Percentiles rank a stretch among this genome's conserved stretches.
Evolutionary conservation across 2,113 vertebrate species (phyloP).

Genomic region (Xenopus laevis): DNA sequence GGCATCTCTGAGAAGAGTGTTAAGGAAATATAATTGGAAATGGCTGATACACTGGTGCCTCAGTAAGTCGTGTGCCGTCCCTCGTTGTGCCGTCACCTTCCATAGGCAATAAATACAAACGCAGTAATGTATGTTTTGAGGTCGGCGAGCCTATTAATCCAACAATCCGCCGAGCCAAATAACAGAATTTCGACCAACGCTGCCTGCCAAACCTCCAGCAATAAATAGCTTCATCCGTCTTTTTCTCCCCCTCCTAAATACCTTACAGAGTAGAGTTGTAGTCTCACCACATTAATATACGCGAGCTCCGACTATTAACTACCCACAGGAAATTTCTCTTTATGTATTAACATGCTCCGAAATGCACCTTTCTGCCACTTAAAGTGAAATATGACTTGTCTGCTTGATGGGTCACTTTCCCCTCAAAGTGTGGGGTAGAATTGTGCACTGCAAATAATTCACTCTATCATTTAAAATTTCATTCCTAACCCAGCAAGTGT

Average conservation of each 20-base stretch:
- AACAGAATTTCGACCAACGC: neutral
- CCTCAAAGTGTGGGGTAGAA: neutral
- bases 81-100: neutral
- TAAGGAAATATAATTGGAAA: neutral
- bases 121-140: neutral
- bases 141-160: neutral
- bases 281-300: neutral
- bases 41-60: neutral
- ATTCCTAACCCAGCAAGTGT: too few relatives aligned
- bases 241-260: slow-evolving; percentile 4
- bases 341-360: neutral
- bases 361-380: neutral
- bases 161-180: neutral
- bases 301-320: slow-evolving; percentile 4
- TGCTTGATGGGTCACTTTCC: neutral
- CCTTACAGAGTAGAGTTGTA: neutral
- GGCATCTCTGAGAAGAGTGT: neutral
- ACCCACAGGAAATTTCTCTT: neutral
- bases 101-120: neutral
- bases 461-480: too few relatives aligned
- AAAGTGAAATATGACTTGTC: slow-evolving; percentile 1
- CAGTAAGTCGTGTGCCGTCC: neutral
- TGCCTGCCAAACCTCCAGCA: slow-evolving; percentile 11
- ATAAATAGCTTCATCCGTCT: neutral
- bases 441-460: too few relatives aligned